These are phyloP conservation scores for Hafferia zeledoni DNA, from an alignment of 2,797 vertebrate species.

Conservation along the genomic window DNA sequence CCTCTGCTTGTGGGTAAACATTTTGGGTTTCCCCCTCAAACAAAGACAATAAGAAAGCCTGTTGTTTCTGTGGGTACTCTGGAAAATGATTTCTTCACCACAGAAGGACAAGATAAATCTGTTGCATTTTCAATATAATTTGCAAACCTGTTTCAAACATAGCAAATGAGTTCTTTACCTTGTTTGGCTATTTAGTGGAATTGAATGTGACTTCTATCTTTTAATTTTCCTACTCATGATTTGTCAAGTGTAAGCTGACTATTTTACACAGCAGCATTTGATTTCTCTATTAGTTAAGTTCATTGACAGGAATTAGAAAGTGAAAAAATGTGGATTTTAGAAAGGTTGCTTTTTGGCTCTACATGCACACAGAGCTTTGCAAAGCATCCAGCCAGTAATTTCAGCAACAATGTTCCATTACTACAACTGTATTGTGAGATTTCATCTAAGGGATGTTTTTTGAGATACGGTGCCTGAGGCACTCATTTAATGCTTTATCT, in stretches of 20 bases:
- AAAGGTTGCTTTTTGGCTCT: neutral
- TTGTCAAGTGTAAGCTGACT: neutral
- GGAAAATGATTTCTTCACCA: neutral
- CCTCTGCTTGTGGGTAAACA: no score
- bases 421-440: neutral
- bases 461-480: neutral
- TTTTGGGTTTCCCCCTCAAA: no score
- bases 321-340: neutral
- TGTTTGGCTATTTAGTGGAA: neutral
- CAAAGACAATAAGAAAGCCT: neutral
- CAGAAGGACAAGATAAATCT: neutral
- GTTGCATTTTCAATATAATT: neutral
- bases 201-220: neutral
- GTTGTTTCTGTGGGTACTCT: neutral
- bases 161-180: neutral
- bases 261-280: neutral
- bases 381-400: neutral
- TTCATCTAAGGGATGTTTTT: neutral
- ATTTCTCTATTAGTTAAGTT: neutral
- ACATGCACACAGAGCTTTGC: neutral
- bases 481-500: neutral
- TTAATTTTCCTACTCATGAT: neutral
- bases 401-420: neutral
- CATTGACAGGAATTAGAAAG: neutral
- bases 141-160: slow-evolving; percentile 11